Evolutionary conservation across 1,140 invertebrate species (phyloP), one percentile per base, ranked within the genome.

Genomic region (Cecropterus lyciades): DNA sequence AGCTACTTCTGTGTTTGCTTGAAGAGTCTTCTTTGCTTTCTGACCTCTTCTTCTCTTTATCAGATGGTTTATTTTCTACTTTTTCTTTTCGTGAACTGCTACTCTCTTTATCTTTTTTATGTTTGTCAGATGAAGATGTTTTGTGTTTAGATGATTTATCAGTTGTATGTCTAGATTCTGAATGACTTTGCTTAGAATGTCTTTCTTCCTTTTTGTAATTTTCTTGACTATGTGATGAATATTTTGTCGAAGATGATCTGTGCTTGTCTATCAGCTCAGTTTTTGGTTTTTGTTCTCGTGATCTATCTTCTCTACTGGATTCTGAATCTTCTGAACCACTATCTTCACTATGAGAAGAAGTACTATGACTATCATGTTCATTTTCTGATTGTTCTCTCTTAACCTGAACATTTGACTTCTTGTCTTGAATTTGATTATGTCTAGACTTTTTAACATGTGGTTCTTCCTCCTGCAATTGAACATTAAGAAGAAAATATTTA

Each of bases 241-340:
- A 73, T 69, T 80, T 87, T 14, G 72, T 77, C 51, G 75, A 72
- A 13, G 75, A 71, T 49, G 72, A 69, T 63, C 74, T 69, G 20
- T 79, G 55, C 33, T 73, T 70, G 15, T 75, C 68, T 20, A 67
- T 37, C 24, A 75, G 63, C 59, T 82, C 56, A 37, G 20, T 73
- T 42, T 27, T 43, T 10, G 20, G 13, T 57, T 64, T 73, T 73
- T 69, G 80, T 70, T 66, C 46, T 46, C 64, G 74, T 79, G 24
- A 76, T 55, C 72, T 83, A 49, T 87, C 73, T 72, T 87, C 83
- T 57, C 79, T 73, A 20, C 78, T 80, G 30, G 80, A 83, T 33
- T 83, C 75, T 57, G 88, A 87, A 10, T 66, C 48, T 3, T 84
- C 80, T 59, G 84, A 83, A 37, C 86, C 85, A 79, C 85, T 87